phyloP scores from a whole-genome alignment of 2,888 invertebrate species.

The Drosophila testacea region DNA sequence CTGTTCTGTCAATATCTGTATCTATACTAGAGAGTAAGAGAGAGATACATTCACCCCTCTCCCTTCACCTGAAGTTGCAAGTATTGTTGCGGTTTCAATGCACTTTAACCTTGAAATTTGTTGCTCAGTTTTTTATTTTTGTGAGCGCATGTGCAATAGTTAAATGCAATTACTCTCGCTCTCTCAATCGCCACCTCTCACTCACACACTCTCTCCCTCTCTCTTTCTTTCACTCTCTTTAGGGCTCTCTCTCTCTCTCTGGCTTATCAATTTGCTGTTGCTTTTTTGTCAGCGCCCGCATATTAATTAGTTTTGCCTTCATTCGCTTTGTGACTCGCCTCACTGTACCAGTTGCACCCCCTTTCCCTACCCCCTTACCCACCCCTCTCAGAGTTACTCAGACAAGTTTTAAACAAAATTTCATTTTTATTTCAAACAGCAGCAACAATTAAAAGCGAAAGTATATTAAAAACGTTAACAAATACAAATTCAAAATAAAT shows the following conservation, averaged over 20 bases:
- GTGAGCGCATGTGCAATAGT: slow-evolving; percentile 65
- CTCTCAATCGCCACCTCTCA: slow-evolving; percentile 6
- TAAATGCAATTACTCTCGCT: slow-evolving; percentile 44
- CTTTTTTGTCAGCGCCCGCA: slow-evolving; percentile 44
- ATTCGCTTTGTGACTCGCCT: slow-evolving; percentile 22
- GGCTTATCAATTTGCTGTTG: slow-evolving; percentile 53
- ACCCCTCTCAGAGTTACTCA: slow-evolving; percentile 4
- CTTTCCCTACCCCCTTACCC: too few species aligned
- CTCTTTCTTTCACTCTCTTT: background rate
- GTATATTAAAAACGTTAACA: slow-evolving; percentile 45
- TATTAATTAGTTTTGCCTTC: slow-evolving; percentile 51
- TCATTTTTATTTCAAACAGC: slow-evolving; percentile 40
- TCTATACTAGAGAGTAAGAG: background rate
- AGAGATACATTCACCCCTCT: background rate
- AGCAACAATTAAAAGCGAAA: slow-evolving; percentile 68
- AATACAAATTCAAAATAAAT: slow-evolving; percentile 17
- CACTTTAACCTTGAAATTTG: slow-evolving; percentile 85
- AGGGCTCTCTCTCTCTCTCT: background rate
- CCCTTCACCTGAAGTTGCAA: slow-evolving; percentile 17
- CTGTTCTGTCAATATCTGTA: background rate
- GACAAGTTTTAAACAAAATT: slow-evolving; percentile 44
- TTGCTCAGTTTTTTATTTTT: slow-evolving; percentile 30
- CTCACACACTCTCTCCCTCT: background rate
- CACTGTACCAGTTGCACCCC: slow-evolving; percentile 24
- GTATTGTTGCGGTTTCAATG: slow-evolving; percentile 83